phyloP scores from a whole-genome alignment of 2,797 vertebrate species.

The Phalloptychus januarius region DNA sequence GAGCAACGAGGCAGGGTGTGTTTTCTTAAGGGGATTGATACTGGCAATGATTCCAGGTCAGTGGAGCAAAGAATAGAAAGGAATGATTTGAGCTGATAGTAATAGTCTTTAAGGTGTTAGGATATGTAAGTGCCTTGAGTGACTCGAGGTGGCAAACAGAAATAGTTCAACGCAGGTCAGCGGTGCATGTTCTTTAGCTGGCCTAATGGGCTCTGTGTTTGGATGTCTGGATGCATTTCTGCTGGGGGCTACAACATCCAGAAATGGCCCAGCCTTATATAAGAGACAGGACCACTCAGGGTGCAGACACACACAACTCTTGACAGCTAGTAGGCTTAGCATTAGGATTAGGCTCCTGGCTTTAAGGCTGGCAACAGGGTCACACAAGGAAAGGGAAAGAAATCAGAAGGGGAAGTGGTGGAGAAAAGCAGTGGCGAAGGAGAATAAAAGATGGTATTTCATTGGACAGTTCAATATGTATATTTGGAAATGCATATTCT shows the following conservation, averaged over 20 bases:
- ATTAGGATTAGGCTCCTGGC: slow-evolving; percentile 74
- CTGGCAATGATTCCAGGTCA: neutral
- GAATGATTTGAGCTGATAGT: neutral
- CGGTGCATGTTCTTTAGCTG: neutral
- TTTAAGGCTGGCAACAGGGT: slow-evolving; percentile 58
- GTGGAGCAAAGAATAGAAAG: neutral
- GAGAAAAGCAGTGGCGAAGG: neutral
- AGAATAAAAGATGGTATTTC: slow-evolving; percentile 10
- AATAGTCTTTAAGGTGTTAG: slow-evolving; percentile 3
- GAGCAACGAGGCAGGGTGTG: neutral
- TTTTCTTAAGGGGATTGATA: neutral
- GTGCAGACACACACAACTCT: slow-evolving; percentile 70
- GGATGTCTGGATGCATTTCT: slow-evolving; percentile 20
- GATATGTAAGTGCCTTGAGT: neutral
- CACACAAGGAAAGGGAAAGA: slow-evolving; percentile 25
- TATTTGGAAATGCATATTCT: neutral
- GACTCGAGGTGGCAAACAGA: slow-evolving; percentile 11
- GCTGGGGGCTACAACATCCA: slow-evolving; percentile 19
- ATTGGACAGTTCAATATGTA: neutral
- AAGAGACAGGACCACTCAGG: slow-evolving; percentile 55
- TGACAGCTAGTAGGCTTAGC: slow-evolving; percentile 80
- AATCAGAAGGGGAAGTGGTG: neutral
- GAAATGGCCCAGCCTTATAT: slow-evolving; percentile 61
- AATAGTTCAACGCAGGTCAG: slow-evolving; percentile 11
- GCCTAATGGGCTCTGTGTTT: neutral